These are phyloP conservation scores for Tenthredo distinguenda DNA, from an alignment of 2,888 invertebrate genomes.

Conservation along the genomic window DNA sequence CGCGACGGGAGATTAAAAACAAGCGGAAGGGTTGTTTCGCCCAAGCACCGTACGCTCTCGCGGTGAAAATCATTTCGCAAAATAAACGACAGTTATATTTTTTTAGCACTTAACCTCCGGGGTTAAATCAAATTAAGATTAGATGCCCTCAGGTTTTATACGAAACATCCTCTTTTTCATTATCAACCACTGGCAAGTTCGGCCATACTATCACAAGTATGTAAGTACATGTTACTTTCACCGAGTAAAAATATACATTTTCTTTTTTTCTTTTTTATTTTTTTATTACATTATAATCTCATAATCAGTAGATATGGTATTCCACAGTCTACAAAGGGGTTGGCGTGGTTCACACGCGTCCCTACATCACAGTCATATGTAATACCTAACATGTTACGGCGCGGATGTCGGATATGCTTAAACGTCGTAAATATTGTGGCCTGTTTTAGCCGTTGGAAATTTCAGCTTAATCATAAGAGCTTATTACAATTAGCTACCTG, in stretches of 20 bases:
- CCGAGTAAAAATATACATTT: background rate
- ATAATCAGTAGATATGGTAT: background rate
- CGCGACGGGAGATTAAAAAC: constrained; percentile 41
- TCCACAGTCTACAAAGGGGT: background rate
- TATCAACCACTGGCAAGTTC: background rate
- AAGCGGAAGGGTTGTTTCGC: constrained; percentile 47
- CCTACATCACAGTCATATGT: background rate
- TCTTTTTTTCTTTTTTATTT: no score
- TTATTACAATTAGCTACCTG: constrained; percentile 48
- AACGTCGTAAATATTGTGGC: constrained; percentile 32
- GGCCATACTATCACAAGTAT: background rate
- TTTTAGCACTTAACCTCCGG: constrained; percentile 46
- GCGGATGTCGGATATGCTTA: constrained; percentile 9
- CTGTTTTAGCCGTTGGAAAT: constrained; percentile 25
- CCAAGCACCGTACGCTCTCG: background rate
- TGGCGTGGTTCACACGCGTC: background rate
- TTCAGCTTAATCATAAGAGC: constrained; percentile 40
- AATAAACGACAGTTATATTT: constrained; percentile 50
- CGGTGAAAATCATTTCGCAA: constrained; percentile 44
- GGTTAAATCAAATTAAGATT: constrained; percentile 48
- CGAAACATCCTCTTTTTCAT: constrained; percentile 26
- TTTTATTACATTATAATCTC: background rate
- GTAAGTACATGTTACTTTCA: background rate
- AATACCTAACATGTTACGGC: background rate
- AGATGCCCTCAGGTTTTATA: constrained; percentile 20